These are phyloP conservation scores for Holothuria scabra DNA, from an alignment of 53 echinoderm and acorn worm genomes.

Conservation along the genomic window DNA sequence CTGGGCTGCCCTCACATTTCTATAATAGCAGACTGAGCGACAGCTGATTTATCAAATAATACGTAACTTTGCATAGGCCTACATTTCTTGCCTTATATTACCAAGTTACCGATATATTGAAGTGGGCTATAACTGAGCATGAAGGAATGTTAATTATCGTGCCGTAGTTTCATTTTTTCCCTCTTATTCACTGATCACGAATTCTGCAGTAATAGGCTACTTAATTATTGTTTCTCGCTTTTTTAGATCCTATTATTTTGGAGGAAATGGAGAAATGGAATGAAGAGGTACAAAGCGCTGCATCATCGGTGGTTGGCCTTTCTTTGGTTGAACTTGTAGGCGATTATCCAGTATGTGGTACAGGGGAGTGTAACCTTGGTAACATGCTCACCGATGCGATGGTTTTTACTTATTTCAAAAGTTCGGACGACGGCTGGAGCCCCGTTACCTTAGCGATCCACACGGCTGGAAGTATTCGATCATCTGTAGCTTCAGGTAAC, in stretches of 20 bases:
- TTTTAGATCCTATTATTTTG: slow-evolving; percentile 62
- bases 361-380: slow-evolving; percentile 84
- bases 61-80: too few species aligned
- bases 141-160: too few species aligned
- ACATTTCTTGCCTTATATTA: too few species aligned
- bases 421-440: slow-evolving; percentile 49
- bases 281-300: slow-evolving; percentile 50
- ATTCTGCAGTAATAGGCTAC: too few species aligned
- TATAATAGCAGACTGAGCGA: neutral
- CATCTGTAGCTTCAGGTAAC: slow-evolving; percentile 59
- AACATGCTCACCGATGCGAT: slow-evolving; percentile 85
- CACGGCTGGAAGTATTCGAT: slow-evolving; percentile 75
- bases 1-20: too few species aligned
- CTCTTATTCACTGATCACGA: neutral
- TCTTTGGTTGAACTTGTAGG: slow-evolving; percentile 72
- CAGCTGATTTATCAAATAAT: too few species aligned
- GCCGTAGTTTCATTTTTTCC: too few species aligned
- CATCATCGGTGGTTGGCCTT: slow-evolving; percentile 68
- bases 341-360: slow-evolving; percentile 59
- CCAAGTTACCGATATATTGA: too few species aligned
- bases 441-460: slow-evolving; percentile 73
- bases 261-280: slow-evolving; percentile 65
- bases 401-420: slow-evolving; percentile 48
- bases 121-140: too few species aligned
- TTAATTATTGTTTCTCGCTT: neutral